Conservation (phyloP, 2,888 invertebrate genomes). For the Dynastes maya region DNA sequence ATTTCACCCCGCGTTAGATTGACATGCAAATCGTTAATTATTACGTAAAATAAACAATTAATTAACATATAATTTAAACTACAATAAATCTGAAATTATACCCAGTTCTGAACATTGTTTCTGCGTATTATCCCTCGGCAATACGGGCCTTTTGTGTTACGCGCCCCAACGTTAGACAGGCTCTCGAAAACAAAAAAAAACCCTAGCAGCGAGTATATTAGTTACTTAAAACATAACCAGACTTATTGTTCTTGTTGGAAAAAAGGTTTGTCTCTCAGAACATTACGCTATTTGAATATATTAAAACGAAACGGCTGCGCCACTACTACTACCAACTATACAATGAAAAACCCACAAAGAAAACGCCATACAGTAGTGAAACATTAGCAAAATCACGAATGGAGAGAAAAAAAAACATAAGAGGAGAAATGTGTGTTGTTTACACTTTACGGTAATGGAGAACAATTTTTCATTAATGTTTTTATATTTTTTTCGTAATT, state of each 20-base stretch:
- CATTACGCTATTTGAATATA: slow-evolving; percentile 36
- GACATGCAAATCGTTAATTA: too few relatives aligned
- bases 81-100: too few relatives aligned
- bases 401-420: neutral
- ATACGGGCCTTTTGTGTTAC: too few relatives aligned
- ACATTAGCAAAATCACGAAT: slow-evolving; percentile 23
- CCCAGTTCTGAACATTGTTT: too few relatives aligned
- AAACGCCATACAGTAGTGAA: slow-evolving; percentile 42
- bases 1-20: too few relatives aligned
- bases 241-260: slow-evolving; percentile 23
- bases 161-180: too few relatives aligned
- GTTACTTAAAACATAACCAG: slow-evolving; percentile 25
- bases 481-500: too few relatives aligned
- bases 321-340: slow-evolving; percentile 9
- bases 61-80: too few relatives aligned
- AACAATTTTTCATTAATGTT: slow-evolving; percentile 25
- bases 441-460: slow-evolving; percentile 15
- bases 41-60: too few relatives aligned
- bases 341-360: slow-evolving; percentile 25
- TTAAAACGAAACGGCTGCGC: slow-evolving; percentile 26
- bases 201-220: slow-evolving; percentile 4
- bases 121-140: too few relatives aligned
- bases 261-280: slow-evolving; percentile 22
- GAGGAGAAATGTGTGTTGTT: slow-evolving; percentile 19
- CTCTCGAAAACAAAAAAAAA: neutral